Evolutionary conservation across 2,888 invertebrate genomes (phyloP).

Genomic region (Entomobrya multifasciata): DNA sequence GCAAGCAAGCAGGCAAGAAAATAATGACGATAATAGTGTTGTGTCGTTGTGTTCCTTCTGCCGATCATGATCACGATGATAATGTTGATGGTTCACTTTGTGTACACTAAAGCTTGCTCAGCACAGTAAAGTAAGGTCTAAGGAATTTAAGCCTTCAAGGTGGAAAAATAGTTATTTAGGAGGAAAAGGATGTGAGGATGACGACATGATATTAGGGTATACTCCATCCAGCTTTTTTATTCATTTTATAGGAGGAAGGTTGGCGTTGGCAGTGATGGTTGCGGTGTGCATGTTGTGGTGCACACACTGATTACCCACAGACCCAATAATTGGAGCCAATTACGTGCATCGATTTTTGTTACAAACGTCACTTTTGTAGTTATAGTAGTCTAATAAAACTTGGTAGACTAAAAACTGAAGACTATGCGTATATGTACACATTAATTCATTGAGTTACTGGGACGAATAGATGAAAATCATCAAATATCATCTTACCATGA

Average conservation of each 20-base stretch:
- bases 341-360: constrained; percentile 62
- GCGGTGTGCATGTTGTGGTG: constrained; percentile 23
- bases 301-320: constrained; percentile 65
- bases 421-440: too few species aligned
- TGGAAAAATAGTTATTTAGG: constrained; percentile 53
- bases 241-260: not conserved
- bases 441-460: too few species aligned
- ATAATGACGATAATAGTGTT: constrained; percentile 63
- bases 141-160: constrained; percentile 58
- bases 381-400: constrained; percentile 6
- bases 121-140: too few species aligned
- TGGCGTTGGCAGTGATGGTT: constrained; percentile 18
- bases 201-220: not conserved
- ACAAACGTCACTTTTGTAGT: not conserved
- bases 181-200: not conserved
- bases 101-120: constrained; percentile 1
- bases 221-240: not conserved
- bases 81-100: constrained; percentile 13
- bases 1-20: constrained; percentile 48
- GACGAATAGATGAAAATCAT: too few species aligned
- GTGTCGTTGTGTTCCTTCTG: constrained; percentile 28
- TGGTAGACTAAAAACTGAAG: not conserved
- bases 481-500: too few species aligned
- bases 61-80: constrained; percentile 14
- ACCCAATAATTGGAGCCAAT: constrained; percentile 66